phyloP scores from a whole-genome alignment of 2,888 invertebrate genomes.

The Disparrhopalites patrizii region DNA sequence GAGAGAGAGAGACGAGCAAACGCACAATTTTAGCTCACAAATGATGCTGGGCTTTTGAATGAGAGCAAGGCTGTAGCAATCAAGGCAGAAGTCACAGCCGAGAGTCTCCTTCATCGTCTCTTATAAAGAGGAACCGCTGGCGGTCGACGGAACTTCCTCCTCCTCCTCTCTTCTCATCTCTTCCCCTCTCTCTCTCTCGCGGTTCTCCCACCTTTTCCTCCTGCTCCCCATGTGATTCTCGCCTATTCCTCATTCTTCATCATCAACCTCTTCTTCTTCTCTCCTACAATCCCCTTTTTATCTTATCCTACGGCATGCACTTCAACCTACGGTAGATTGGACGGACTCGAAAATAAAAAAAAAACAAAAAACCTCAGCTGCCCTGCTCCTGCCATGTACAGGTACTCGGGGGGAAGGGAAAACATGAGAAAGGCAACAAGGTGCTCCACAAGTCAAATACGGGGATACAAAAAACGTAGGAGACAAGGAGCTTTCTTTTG shows the following conservation, averaged over 20 bases:
- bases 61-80: background rate
- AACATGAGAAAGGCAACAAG: background rate
- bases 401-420: background rate
- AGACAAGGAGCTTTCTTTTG: no score
- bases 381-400: no score
- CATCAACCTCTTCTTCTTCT: background rate
- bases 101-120: no score
- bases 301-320: background rate
- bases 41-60: background rate
- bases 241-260: background rate
- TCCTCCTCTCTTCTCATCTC: conserved; percentile 2
- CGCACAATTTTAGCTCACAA: conserved; percentile 2
- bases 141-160: conserved; percentile 7
- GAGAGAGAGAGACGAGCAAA: no score
- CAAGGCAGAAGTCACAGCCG: background rate
- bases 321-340: no score
- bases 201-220: background rate
- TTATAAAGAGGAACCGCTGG: background rate
- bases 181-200: conserved; percentile 9
- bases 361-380: background rate
- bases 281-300: background rate
- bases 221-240: conserved; percentile 3
- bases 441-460: background rate
- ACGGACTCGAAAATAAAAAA: background rate
- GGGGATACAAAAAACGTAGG: no score